Evolutionary conservation across 2,888 invertebrate genomes (phyloP).

Genomic region (Oegoconia quadripuncta): DNA sequence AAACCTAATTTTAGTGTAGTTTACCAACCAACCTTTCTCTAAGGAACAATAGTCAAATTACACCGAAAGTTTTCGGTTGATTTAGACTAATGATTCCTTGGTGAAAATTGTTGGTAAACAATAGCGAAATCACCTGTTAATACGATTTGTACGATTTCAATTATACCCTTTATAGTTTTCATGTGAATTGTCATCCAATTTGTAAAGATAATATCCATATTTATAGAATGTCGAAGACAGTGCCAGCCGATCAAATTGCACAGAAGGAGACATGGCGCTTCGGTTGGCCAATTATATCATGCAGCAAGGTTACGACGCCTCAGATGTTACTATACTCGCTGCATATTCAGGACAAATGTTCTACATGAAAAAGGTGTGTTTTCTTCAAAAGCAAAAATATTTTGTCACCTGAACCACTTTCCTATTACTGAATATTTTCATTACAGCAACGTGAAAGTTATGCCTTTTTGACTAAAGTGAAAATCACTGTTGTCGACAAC

Average conservation of each 20-base stretch:
- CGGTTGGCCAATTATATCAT: slow-evolving; percentile 81
- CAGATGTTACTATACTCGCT: slow-evolving; percentile 85
- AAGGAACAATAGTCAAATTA: no score
- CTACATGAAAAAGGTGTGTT: slow-evolving; percentile 70
- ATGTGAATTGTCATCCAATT: no score
- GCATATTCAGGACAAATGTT: slow-evolving; percentile 86
- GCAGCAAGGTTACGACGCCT: slow-evolving; percentile 80
- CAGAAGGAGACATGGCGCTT: slow-evolving; percentile 81
- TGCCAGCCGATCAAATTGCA: slow-evolving; percentile 78
- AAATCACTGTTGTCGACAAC: slow-evolving; percentile 86
- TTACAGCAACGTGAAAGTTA: slow-evolving; percentile 51
- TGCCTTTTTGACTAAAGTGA: slow-evolving; percentile 66
- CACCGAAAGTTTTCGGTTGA: no score
- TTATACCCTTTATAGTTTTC: no score
- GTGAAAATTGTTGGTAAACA: no score
- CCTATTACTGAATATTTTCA: slow-evolving; percentile 2
- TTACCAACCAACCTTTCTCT: no score
- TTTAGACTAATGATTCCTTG: no score
- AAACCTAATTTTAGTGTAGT: no score
- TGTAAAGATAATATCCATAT: background rate
- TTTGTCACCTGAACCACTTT: background rate
- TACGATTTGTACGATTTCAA: no score
- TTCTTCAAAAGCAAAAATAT: no score
- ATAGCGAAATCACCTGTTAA: no score
- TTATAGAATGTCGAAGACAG: slow-evolving; percentile 54